Base-by-base conservation (phyloP, 2,113 vertebrate genomes). In the Campylomormyrus tamandua region DNA sequence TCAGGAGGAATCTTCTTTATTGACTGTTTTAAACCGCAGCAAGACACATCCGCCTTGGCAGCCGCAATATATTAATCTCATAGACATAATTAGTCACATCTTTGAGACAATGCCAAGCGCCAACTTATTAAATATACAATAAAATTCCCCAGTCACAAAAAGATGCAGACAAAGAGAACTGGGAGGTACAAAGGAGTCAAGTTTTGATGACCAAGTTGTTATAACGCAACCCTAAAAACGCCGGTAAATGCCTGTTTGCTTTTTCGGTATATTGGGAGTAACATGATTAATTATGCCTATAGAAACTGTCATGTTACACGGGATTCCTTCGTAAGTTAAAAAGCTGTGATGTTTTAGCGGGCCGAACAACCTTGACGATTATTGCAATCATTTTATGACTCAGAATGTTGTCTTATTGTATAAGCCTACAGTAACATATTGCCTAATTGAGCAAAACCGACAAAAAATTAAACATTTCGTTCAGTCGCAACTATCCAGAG, bases 11-110 rank as follows among this genome's bases (percentile, higher is more conserved):
- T 90, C 85, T 46, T 53, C 74, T 87, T 19, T 70, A 87, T 87
- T 87, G 85, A 90, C 85, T 66, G 85, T 70, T 89, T 89, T 89
- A 46, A 56, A 90, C 84, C 89, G 49, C 85, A 87, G 42, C 48
- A 87, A 52, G 89, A 87, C 84, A 87, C 85, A 53, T 21, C n/a
- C 31, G 27, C 58, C 27, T 45, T 48, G 77, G 77, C 39, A 77
- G 62, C 24, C 21, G 24, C 35, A 19, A 80, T 80, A 17, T 45
- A 87, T 90, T 90, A 86, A 90, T 86, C 85, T 77, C 48, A 21
- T 87, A 3, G 39, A 87, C 86, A 45, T 4, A 90, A 70, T 90
- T 87, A 39, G n/a, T n/a, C 83, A 31, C 13, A 49, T 27, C 46
- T 74, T 87, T 45, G 66, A 87, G 45, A 50, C 83, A 39, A 49